Base-by-base conservation (phyloP, 2,888 invertebrate genomes). In the Trichogramma evanescens region DNA sequence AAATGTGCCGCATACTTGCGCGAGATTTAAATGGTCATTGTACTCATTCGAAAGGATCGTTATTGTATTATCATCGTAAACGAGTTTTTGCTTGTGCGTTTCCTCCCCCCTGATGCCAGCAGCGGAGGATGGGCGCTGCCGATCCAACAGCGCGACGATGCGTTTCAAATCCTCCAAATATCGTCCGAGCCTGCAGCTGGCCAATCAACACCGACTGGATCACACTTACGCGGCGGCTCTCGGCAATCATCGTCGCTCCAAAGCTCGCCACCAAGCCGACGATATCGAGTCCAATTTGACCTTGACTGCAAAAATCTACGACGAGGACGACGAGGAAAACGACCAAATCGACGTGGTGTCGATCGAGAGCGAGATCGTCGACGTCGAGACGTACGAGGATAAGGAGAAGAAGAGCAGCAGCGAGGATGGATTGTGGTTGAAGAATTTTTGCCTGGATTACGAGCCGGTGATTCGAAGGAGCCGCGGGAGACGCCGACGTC, bases 161-260 rank as follows among this genome's bases (percentile, higher is more conserved):
- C 26, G 26, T 26, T 26, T 26, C 26, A 26, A 26, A 26, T 26
- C 26, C 26, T 26, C 26, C 26, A 26, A 26, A 3, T 26, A 26
- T 26, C 26, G 26, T 26, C 26, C 26, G 26, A 26, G 26, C 26
- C 26, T 26, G 26, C 26, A 26, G 26, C 3, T 26, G 26, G 59
- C 56, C 4, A 55, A 59, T 50, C 64, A 64, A 0, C 61, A 64
- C 4, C 62, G 64, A 2, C 43, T 62, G 26, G 64, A 64, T 50
- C 64, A 64, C 9, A 64, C 64, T 5, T 64, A 64, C n/a, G 64
- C 64, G 9, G 64, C 64, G 3, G 56, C 26, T 26, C 26, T 26
- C 58, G 3, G 55, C 45, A 46, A 59, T 52, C 5, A 48, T 39
- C 4, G 50, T 50, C 9, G 26, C 45, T 45, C 7, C 52, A 8